phyloP scores from a whole-genome alignment of 1,140 invertebrate species.

The Acromyrmex heyeri region DNA sequence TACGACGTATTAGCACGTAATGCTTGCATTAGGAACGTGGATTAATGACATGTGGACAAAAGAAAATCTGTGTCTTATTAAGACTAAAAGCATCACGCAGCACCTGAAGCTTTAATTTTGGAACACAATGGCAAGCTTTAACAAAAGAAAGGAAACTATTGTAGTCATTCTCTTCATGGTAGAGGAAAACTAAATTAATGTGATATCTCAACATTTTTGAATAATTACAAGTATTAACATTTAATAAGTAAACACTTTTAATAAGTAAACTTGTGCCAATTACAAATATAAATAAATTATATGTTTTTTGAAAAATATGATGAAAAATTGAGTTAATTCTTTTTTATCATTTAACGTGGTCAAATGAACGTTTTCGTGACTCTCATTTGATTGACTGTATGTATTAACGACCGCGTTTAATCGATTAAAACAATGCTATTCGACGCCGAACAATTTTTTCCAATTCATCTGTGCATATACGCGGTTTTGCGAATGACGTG shows the following conservation, averaged over 20 bases:
- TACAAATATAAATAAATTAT: not conserved
- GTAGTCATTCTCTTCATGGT: not conserved
- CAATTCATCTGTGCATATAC: slow-evolving; percentile 14
- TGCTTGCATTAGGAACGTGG: slow-evolving; percentile 25
- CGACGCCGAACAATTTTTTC: slow-evolving; percentile 16
- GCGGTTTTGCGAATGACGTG: slow-evolving; percentile 70
- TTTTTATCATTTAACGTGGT: not conserved
- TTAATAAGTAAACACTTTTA: not conserved
- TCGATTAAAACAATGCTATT: not conserved
- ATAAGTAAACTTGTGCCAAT: not conserved
- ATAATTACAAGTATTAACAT: not conserved
- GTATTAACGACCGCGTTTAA: not conserved
- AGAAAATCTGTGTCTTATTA: slow-evolving; percentile 49
- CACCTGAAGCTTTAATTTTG: slow-evolving; percentile 41
- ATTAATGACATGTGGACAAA: slow-evolving; percentile 47
- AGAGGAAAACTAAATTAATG: not conserved
- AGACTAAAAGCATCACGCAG: slow-evolving; percentile 1
- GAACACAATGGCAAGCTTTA: not conserved
- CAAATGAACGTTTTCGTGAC: not conserved
- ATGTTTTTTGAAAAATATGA: not conserved
- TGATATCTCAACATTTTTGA: not conserved
- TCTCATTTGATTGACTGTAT: not conserved
- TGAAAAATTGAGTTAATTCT: not conserved
- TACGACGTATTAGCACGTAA: slow-evolving; percentile 38
- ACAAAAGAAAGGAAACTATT: not conserved